phyloP scores from a whole-genome alignment of 92 coral and sea anemone species.

The Siderastrea radians region DNA sequence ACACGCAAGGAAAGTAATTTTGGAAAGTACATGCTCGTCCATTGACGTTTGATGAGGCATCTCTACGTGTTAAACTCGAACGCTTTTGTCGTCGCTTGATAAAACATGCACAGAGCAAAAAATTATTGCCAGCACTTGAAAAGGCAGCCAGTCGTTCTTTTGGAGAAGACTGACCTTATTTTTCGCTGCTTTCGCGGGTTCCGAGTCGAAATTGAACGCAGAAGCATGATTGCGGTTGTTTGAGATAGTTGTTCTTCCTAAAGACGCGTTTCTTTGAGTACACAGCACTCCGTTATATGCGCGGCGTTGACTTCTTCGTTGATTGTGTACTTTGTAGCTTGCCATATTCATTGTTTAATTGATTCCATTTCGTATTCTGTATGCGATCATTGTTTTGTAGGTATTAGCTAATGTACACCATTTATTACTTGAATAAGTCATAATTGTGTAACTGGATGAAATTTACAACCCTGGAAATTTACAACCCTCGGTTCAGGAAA shows the following conservation, averaged over 20 bases:
- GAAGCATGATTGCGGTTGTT: not conserved
- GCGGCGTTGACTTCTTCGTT: conserved; percentile 2
- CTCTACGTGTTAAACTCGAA: not conserved
- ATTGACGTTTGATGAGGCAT: conserved; percentile 20
- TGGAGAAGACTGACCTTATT: not conserved
- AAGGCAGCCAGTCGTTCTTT: conserved; percentile 7
- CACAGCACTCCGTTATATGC: conserved; percentile 26
- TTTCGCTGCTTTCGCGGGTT: not conserved
- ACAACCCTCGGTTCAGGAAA: not conserved
- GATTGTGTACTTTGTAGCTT: conserved; percentile 30
- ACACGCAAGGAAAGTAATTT: conserved; percentile 7
- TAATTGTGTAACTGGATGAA: not conserved
- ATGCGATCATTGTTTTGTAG: conserved; percentile 34
- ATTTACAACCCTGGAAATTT: conserved; percentile 4
- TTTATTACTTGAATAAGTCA: conserved; percentile 11
- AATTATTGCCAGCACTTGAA: conserved; percentile 14
- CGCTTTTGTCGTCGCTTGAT: not conserved
- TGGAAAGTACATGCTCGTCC: conserved; percentile 2
- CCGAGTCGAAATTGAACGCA: not conserved
- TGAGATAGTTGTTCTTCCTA: not conserved
- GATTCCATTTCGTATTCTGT: conserved; percentile 29
- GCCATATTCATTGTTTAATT: conserved; percentile 17
- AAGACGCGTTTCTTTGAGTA: conserved; percentile 4
- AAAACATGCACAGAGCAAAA: not conserved
- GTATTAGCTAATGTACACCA: conserved; percentile 15